These are phyloP conservation scores for Euspilapteryx auroguttella DNA, from an alignment of 2,888 invertebrate species.

Conservation along the genomic window DNA sequence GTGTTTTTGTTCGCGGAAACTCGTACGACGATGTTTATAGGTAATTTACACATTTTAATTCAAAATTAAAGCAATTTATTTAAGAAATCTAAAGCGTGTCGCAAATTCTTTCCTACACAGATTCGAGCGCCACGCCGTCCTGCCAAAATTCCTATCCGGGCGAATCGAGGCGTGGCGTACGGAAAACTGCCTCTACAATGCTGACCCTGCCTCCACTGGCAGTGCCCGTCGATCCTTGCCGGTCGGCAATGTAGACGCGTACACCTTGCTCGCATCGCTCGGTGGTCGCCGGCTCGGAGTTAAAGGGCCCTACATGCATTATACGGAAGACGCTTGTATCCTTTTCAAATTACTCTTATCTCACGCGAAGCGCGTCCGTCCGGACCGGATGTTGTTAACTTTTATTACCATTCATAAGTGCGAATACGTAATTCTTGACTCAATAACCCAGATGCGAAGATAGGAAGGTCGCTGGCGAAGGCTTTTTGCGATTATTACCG, in stretches of 20 bases:
- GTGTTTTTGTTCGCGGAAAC: constrained; percentile 94
- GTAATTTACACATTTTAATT: constrained; percentile 28
- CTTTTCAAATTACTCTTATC: constrained; percentile 51
- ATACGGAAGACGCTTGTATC: constrained; percentile 96
- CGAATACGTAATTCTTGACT: too few relatives aligned
- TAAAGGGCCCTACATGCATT: constrained; percentile 74
- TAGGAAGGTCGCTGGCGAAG: constrained; percentile 51
- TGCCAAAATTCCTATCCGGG: constrained; percentile 87
- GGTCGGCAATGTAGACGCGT: constrained; percentile 76
- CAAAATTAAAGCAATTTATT: too few relatives aligned
- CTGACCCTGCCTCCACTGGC: constrained; percentile 83
- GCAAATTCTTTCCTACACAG: constrained; percentile 30
- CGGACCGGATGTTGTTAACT: too few relatives aligned
- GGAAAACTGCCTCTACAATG: constrained; percentile 89
- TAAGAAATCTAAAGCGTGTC: neutral
- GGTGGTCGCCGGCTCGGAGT: constrained; percentile 80
- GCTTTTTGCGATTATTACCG: constrained; percentile 61
- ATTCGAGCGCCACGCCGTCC: constrained; percentile 92
- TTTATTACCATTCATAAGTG: too few relatives aligned
- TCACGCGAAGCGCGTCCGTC: too few relatives aligned
- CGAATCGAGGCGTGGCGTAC: constrained; percentile 88
- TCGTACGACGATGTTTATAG: constrained; percentile 90
- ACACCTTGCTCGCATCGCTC: constrained; percentile 88
- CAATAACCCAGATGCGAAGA: constrained; percentile 40
- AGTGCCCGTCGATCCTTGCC: constrained; percentile 85